Evolutionary conservation across 2,888 invertebrate species (phyloP).

Genomic region (Allolobophora icterica): DNA sequence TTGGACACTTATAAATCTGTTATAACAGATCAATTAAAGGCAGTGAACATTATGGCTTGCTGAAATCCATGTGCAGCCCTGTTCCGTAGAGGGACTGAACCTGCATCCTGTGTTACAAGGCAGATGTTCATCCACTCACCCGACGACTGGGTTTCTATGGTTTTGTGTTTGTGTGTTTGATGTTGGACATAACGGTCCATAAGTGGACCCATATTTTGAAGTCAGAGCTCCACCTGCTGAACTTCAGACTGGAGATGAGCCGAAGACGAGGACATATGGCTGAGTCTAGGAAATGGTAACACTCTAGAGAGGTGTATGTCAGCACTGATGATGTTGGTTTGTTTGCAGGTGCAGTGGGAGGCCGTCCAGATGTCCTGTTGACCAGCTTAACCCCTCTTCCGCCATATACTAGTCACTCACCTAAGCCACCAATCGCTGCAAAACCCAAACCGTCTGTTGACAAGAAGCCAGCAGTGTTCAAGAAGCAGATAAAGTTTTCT

Average conservation of each 20-base stretch:
- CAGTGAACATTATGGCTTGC: too few species aligned
- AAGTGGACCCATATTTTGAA: too few species aligned
- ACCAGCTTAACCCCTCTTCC: conserved; percentile 81
- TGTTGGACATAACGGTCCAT: too few species aligned
- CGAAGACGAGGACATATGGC: too few species aligned
- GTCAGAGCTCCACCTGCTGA: not conserved
- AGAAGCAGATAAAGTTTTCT: not conserved
- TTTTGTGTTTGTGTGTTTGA: too few species aligned
- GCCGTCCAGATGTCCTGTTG: conserved; percentile 60
- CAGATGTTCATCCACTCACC: too few species aligned
- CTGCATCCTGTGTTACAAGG: too few species aligned
- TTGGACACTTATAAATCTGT: not conserved
- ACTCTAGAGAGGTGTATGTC: not conserved
- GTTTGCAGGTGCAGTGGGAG: conserved; percentile 50
- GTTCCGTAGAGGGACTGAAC: too few species aligned
- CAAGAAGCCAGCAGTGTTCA: not conserved
- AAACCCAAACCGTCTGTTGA: not conserved
- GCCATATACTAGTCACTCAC: conserved; percentile 43
- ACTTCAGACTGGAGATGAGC: not conserved
- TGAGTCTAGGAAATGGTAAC: not conserved
- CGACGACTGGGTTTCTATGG: too few species aligned
- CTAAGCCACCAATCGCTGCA: not conserved
- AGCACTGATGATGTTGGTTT: not conserved
- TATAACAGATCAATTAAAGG: not conserved
- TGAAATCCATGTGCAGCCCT: too few species aligned